Percentiles rank a stretch among this genome's conserved stretches.
These are phyloP conservation scores for Sebastes jordani DNA, from an alignment of 2,797 vertebrate genomes.

Conservation along the genomic window DNA sequence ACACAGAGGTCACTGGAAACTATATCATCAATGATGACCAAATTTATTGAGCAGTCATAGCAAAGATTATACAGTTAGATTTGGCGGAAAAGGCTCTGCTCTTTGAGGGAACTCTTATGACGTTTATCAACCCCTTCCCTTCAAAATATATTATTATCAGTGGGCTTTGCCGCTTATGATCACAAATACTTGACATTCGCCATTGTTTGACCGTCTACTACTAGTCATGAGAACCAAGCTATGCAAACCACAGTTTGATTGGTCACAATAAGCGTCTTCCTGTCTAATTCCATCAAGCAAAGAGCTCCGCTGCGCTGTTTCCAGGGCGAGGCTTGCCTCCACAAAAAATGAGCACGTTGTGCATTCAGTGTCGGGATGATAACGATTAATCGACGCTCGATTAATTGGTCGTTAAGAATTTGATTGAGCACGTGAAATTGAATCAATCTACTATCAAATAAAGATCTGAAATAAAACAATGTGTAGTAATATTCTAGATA, in stretches of 20 bases:
- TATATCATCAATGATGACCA: not conserved
- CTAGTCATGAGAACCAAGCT: not conserved
- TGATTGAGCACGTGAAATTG: too few species aligned
- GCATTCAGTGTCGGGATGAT: not conserved
- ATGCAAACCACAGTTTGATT: not conserved
- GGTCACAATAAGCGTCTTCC: not conserved
- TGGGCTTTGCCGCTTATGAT: not conserved
- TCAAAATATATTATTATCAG: not conserved
- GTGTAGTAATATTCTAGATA: too few species aligned
- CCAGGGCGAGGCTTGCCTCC: not conserved
- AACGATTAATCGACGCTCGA: too few species aligned
- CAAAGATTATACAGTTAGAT: not conserved
- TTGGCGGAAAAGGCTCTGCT: not conserved
- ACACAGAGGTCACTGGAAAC: slow-evolving; percentile 13
- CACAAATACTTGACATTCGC: not conserved
- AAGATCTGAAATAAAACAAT: too few species aligned
- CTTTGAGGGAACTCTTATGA: not conserved
- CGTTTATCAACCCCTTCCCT: not conserved
- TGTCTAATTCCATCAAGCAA: not conserved
- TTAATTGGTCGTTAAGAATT: too few species aligned
- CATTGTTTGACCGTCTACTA: not conserved
- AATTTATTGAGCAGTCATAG: not conserved
- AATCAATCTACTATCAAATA: too few species aligned
- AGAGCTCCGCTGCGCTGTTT: not conserved
- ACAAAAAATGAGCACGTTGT: not conserved